Evolutionary conservation across 2,797 vertebrate genomes (phyloP), one percentile per base, ranked within the genome.

Genomic region (Hippopotamyrus pictus): DNA sequence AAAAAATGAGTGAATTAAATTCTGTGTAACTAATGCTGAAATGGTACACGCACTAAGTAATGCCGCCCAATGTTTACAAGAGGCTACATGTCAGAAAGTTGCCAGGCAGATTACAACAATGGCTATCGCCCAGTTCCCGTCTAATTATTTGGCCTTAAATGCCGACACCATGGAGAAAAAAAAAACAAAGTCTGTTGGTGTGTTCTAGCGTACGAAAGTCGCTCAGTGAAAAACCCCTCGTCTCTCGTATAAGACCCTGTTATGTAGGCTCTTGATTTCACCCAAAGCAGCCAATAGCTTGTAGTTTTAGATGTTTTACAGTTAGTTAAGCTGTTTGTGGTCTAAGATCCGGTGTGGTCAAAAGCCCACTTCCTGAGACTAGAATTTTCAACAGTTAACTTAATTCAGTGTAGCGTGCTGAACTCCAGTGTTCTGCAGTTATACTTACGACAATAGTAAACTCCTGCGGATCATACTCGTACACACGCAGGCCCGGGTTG

Each of bases 401-500:
- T 65, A 12, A 29, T 29, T 33, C 62, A 69, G 25, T 33, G 62
- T 29, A 29, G 9, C 11, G 9, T 19, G 37, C 69, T 25, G 2
- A 37, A 14, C 6, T 44, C 6, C 37, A 79, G 73, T 5, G 14
- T 4, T 46, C 57, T 46, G 25, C 46, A 3, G 53, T 11, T 11
- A 29, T 1, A 93, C 96, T 95, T 93, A 99, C 98, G 96, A 96
- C 25, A 92, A 98, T 86, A 6, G 89, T 90, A 85, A 94, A 97
- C 92, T 97, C 95, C 87, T 88, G 17, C 14, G 84, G 79, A 91
- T 97, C 90, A 92, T 97, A 99, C 51, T 96, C 92, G 92, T 97
- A 99, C 62, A 97, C 93, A 48, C 98, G 97, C 91, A 98, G 91
- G 0, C 95, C 96, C 0, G 98, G 98, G 91, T 99, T 99, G 94